Base-by-base conservation (phyloP, 2,888 invertebrate genomes). In the Lepeophtheirus nordmannii region DNA sequence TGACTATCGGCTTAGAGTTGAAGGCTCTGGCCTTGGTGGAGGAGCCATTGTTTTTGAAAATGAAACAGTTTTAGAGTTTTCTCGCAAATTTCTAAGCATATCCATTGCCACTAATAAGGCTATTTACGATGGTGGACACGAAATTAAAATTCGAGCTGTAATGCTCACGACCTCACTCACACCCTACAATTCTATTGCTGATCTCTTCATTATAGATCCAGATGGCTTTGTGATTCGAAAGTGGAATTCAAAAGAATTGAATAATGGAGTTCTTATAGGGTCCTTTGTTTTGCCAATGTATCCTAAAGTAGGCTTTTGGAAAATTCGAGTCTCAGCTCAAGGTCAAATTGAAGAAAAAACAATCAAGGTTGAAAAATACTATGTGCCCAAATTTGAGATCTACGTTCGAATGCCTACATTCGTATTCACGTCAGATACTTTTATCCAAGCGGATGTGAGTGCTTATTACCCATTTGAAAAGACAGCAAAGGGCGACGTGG, bases 81-180 rank as follows among this genome's bases (percentile, higher is more conserved):
- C 73, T 46, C 69, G 73, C 9, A 75, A 76, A 68, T 76, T 75
- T 63, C 72, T 76, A 5, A 76, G 77, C 9, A 71, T 76, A n/a
- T 75, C 78, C 67, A 76, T 78, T 46, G 76, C 76, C 67, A 75
- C 76, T n/a, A 77, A 76, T 70, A 73, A 74, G 69, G 76, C 77
- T 1, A 72, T 77, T 22, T 78, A 77, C 71, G 75, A 73, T 40
- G 46, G 67, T 40, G 37, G 39, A 9, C 67, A 67, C 39, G 60
- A 46, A 3, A 62, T 65, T n/a, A 58, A 30, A 17, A 56, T 65
- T 40, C 58, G 65, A 37, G 65, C 65, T 10, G 40, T 65, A 12
- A 65, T 65, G 65, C 20, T 65, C 8, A 56, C 53, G 3, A 65
- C 65, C 22, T 23, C 65, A 1, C 39, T 65, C 1, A 57, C 57